Base-by-base conservation (phyloP, 2,797 vertebrate species). In the Melanotaenia pygmaea region DNA sequence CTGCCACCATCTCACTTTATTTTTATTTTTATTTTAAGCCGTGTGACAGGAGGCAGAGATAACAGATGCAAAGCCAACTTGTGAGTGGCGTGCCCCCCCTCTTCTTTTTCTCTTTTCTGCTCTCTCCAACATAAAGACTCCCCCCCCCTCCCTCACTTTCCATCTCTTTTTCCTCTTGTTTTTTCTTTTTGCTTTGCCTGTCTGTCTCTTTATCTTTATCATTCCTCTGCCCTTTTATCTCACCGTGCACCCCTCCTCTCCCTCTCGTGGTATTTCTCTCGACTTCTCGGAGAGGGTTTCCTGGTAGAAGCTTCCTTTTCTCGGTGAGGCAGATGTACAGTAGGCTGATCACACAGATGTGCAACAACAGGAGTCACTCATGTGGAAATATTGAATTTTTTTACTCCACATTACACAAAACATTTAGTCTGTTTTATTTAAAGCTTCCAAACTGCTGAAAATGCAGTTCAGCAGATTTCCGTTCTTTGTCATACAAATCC, bases 21-120 rank as follows among this genome's bases (percentile, higher is more conserved):
- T 93, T 93, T 92, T 91, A 91, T 93, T 93, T 93, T 92, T 90
- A 92, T 93, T 94, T 92, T 89, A 91, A 91, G 92, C 89, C 83
- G 70, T 78, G 85, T 92, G 91, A 93, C 92, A 92, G 89, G 72
- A 89, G 88, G 89, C 73, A 59, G 56, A 84, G 91, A 93, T 92
- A 92, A 91, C 87, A 60, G 79, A 91, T 89, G 87, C 89, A 93
- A 91, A 92, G 90, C 88, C 87, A 89, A 86, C 84, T 91, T 85
- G 86, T 86, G 90, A 90, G 88, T 88, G 88, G 78, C 75, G 61
- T 74, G 43, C 70, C 79, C 80, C 63, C 58, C 63, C 43, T 24
- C 45, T 47, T 38, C 59, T 22, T 79, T 53, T 77, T 73, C 63
- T 64, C 67, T 76, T 82, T 80, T 76, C 74, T 82, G 72, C 77